A percentile compares a stretch with the other conserved stretches of the same genome.
Conservation (phyloP, 2,888 invertebrate genomes). For the Seladonia tumulorum region DNA sequence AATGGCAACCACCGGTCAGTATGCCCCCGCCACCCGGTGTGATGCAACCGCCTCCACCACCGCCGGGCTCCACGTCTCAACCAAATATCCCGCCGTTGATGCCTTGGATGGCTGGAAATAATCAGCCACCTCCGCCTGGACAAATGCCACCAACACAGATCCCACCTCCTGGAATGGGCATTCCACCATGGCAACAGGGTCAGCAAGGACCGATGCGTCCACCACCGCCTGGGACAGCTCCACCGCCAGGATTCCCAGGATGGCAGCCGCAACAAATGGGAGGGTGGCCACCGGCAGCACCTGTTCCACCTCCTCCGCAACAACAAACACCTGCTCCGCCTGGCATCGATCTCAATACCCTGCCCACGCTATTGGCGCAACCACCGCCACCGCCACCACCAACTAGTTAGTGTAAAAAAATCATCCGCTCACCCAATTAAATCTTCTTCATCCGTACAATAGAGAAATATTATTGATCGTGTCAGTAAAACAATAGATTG, state of each 20-base stretch:
- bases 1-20: slow-evolving; percentile 85
- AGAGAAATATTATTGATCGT: slow-evolving; percentile 44
- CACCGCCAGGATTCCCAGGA: slow-evolving; percentile 79
- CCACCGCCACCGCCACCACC: slow-evolving; percentile 89
- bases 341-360: slow-evolving; percentile 86
- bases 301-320: slow-evolving; percentile 86
- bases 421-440: slow-evolving; percentile 34
- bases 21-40: slow-evolving; percentile 84
- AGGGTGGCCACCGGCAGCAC: slow-evolving; percentile 82
- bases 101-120: slow-evolving; percentile 86
- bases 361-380: slow-evolving; percentile 87
- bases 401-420: slow-evolving; percentile 79
- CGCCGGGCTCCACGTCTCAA: slow-evolving; percentile 85
- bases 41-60: slow-evolving; percentile 85
- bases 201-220: slow-evolving; percentile 80
- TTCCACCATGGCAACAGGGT: slow-evolving; percentile 82
- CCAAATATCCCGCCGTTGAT: slow-evolving; percentile 85
- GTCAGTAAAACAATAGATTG: slow-evolving; percentile 47
- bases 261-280: slow-evolving; percentile 80
- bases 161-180: slow-evolving; percentile 83
- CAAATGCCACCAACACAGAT: slow-evolving; percentile 79
- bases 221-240: slow-evolving; percentile 82
- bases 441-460: slow-evolving; percentile 55
- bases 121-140: slow-evolving; percentile 83
- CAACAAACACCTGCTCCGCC: slow-evolving; percentile 83